A percentile compares a stretch with the other conserved stretches of the same genome.
These are phyloP conservation scores for Arbacia lixula DNA, from an alignment of 53 echinoderm and acorn worm genomes.

Conservation along the genomic window DNA sequence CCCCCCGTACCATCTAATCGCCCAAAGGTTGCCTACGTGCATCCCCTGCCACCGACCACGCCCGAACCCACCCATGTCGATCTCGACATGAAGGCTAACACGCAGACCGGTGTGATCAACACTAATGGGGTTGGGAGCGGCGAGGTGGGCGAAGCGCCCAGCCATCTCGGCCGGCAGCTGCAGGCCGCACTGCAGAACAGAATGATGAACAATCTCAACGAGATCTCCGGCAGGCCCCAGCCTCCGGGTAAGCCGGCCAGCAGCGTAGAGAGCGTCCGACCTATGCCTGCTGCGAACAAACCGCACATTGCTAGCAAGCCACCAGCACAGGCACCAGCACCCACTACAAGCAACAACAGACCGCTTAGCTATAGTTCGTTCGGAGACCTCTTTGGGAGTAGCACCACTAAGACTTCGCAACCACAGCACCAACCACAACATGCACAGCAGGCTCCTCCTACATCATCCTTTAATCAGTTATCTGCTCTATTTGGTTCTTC, in stretches of 20 bases:
- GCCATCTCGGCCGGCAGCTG: constrained; percentile 25
- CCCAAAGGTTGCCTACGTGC: constrained; percentile 80
- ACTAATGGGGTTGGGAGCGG: neutral
- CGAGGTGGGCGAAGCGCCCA: neutral
- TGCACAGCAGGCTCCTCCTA: constrained; percentile 8
- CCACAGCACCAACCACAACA: constrained; percentile 24
- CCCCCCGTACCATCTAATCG: constrained; percentile 73
- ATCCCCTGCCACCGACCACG: constrained; percentile 46
- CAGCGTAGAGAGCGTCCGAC: neutral
- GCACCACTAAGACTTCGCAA: constrained; percentile 38
- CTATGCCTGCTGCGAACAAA: neutral
- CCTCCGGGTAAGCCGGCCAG: neutral
- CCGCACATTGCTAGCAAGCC: constrained; percentile 22
- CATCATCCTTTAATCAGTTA: constrained; percentile 30
- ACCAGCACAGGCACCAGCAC: neutral
- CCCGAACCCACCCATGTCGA: constrained; percentile 21
- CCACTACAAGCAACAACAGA: neutral
- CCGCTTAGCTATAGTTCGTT: constrained; percentile 35
- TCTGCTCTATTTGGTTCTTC: constrained; percentile 33
- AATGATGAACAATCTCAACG: constrained; percentile 52
- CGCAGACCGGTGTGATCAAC: constrained; percentile 11
- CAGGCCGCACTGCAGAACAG: constrained; percentile 42
- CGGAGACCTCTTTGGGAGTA: constrained; percentile 33
- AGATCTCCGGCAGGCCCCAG: constrained; percentile 21
- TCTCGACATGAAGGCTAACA: constrained; percentile 31